phyloP scores from a whole-genome alignment of 2,888 invertebrate genomes.

The Eutolmus rufibarbis region DNA sequence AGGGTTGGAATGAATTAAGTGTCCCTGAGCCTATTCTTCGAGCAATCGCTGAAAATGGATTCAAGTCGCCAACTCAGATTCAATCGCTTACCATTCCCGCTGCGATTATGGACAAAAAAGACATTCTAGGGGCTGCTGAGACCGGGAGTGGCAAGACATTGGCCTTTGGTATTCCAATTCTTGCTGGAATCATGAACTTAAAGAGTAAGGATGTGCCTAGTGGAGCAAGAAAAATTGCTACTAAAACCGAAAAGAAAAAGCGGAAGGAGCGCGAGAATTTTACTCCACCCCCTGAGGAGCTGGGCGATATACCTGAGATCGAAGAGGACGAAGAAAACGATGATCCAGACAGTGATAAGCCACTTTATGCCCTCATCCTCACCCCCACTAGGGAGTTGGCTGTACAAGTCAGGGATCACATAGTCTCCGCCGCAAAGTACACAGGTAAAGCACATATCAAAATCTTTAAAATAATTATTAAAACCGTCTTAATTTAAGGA shows the following conservation, averaged over 20 bases:
- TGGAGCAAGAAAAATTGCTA: constrained; percentile 55
- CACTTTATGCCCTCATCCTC: constrained; percentile 82
- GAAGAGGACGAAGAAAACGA: constrained; percentile 50
- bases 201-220: constrained; percentile 64
- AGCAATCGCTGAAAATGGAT: constrained; percentile 79
- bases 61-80: constrained; percentile 86
- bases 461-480: neutral
- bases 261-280: constrained; percentile 58
- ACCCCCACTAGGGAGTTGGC: constrained; percentile 97
- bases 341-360: constrained; percentile 50
- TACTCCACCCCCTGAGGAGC: constrained; percentile 61
- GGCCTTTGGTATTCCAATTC: constrained; percentile 94
- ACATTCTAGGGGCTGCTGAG: constrained; percentile 98
- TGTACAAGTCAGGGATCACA: constrained; percentile 89
- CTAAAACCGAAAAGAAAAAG: constrained; percentile 57
- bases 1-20: constrained; percentile 73
- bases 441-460: constrained; percentile 64
- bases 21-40: constrained; percentile 72
- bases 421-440: constrained; percentile 79
- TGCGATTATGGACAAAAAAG: constrained; percentile 84
- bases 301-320: constrained; percentile 50
- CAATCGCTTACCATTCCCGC: constrained; percentile 82
- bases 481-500: constrained; percentile 51
- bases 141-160: constrained; percentile 99
- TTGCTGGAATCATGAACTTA: constrained; percentile 81